Evolutionary conservation across 2,113 vertebrate species (phyloP).

Genomic region (Trematocara variabile): DNA sequence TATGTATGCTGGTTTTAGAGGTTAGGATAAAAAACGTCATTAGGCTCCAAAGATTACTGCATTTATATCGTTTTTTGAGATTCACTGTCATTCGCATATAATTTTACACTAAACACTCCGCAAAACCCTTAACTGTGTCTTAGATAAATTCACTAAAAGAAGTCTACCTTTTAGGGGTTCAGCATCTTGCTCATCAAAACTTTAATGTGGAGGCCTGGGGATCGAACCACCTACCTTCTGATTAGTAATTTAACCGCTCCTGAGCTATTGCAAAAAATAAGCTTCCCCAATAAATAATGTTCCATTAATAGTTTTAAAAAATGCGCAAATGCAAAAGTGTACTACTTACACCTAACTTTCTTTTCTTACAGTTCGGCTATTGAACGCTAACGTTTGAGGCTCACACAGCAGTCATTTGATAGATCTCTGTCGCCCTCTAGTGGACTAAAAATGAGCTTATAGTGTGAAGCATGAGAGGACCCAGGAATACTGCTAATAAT

Average conservation of each 20-base stretch:
- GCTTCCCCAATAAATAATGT: not conserved
- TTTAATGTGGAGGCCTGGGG: not conserved
- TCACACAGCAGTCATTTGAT: not conserved
- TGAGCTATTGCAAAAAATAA: not conserved
- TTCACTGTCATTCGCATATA: not conserved
- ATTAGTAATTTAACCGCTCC: not conserved
- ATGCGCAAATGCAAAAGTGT: not conserved
- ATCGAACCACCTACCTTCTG: not conserved
- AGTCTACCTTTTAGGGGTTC: not conserved
- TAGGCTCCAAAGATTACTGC: not conserved
- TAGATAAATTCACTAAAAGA: not conserved
- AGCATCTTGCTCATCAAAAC: not conserved
- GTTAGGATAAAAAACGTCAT: not conserved
- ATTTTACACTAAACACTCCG: not conserved
- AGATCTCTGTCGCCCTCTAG: constrained; percentile 22
- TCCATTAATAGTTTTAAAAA: not conserved
- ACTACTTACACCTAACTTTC: not conserved
- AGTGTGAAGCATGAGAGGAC: not conserved
- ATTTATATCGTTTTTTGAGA: not conserved
- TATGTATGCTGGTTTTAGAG: not conserved
- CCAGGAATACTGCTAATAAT: not conserved
- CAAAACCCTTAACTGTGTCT: not conserved
- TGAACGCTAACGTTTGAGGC: not conserved
- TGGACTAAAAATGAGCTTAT: not conserved
- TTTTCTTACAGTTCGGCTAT: not conserved